phyloP scores from a whole-genome alignment of 2,888 invertebrate genomes.

The Polyploca ridens region DNA sequence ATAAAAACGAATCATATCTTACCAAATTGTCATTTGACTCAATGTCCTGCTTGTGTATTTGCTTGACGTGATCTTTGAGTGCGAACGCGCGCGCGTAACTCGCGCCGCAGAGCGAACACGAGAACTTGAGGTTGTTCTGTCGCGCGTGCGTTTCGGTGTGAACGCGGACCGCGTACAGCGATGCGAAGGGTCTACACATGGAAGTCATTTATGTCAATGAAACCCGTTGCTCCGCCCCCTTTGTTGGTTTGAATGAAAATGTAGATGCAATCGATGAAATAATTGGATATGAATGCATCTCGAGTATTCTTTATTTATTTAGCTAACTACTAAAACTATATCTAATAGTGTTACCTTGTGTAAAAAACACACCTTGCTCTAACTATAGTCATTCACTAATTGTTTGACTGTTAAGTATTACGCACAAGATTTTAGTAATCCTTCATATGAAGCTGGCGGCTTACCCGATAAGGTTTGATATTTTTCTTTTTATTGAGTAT shows the following conservation, averaged over 20 bases:
- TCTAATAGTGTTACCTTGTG: too few relatives aligned
- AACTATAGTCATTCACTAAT: too few relatives aligned
- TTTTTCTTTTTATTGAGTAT: too few relatives aligned
- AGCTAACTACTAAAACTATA: too few relatives aligned
- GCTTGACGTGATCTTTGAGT: conserved; percentile 88
- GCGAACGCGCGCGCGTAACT: conserved; percentile 91
- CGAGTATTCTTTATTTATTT: too few relatives aligned
- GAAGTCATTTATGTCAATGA: conserved; percentile 1
- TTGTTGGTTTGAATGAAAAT: background rate
- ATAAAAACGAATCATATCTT: background rate
- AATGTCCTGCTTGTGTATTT: conserved; percentile 80
- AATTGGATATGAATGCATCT: background rate
- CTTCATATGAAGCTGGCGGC: too few relatives aligned
- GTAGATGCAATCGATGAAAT: background rate
- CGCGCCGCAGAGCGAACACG: conserved; percentile 89
- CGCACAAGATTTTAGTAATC: too few relatives aligned
- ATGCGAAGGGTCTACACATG: conserved; percentile 87
- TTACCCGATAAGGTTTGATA: too few relatives aligned
- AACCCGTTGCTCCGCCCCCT: background rate
- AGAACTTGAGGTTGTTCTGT: conserved; percentile 88
- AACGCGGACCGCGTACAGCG: conserved; percentile 89
- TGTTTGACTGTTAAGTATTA: too few relatives aligned
- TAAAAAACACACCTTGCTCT: too few relatives aligned
- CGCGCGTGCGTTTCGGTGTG: conserved; percentile 90
- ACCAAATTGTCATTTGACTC: conserved; percentile 34